Evolutionary conservation across 2,888 invertebrate genomes (phyloP).

Genomic region (Andrena hattorfiana): DNA sequence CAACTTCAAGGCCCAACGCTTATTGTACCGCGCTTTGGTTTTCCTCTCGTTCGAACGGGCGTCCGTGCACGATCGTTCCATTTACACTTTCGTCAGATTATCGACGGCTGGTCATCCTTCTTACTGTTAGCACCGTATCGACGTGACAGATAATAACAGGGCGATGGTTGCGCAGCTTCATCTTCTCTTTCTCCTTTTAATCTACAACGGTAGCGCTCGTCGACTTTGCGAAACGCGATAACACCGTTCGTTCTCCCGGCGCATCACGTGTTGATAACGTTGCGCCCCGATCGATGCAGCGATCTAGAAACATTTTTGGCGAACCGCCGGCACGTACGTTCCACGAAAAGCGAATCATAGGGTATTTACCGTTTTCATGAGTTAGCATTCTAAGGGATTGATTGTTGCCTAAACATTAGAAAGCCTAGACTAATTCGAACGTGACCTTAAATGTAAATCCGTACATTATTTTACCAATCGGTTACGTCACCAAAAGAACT

Average conservation of each 20-base stretch:
- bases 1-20: not conserved
- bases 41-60: not conserved
- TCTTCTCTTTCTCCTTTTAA: constrained; percentile 3
- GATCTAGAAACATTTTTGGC: constrained; percentile 57
- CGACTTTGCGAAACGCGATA: constrained; percentile 56
- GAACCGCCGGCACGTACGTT: constrained; percentile 27
- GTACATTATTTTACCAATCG: not conserved
- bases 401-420: not conserved
- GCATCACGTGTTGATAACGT: constrained; percentile 67
- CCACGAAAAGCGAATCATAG: constrained; percentile 60
- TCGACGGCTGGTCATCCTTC: not conserved
- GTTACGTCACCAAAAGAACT: not conserved
- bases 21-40: not conserved
- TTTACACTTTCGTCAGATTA: not conserved
- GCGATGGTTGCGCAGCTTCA: constrained; percentile 14
- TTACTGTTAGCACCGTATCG: constrained; percentile 4
- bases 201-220: constrained; percentile 15
- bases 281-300: constrained; percentile 52
- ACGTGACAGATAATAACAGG: constrained; percentile 6
- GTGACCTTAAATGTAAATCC: not conserved
- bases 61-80: not conserved
- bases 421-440: not conserved
- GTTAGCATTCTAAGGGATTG: not conserved
- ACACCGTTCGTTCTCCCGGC: constrained; percentile 45
- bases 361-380: not conserved